These are phyloP conservation scores for Malthinus flaveolus DNA, from an alignment of 2,888 invertebrate species.

Conservation along the genomic window DNA sequence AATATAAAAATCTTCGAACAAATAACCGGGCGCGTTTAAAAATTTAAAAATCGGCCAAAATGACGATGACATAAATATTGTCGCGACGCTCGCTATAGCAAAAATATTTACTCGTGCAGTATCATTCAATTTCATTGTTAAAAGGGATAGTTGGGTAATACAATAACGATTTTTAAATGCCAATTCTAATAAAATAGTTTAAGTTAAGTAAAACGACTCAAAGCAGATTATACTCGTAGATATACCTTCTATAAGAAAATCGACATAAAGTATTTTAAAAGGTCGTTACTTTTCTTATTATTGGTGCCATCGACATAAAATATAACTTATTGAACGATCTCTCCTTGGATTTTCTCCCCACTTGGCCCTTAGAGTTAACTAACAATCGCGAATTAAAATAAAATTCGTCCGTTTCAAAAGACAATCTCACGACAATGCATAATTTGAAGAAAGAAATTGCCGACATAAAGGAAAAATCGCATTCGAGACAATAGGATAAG, in stretches of 20 bases:
- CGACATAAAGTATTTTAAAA: constrained; percentile 14
- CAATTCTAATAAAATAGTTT: constrained; percentile 9
- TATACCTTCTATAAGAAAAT: constrained; percentile 1
- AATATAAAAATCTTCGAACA: constrained; percentile 3
- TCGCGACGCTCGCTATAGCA: constrained; percentile 3
- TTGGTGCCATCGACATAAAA: constrained; percentile 13
- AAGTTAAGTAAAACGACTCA: constrained; percentile 9
- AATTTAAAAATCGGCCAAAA: constrained; percentile 2
- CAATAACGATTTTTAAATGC: constrained; percentile 9
- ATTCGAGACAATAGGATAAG: constrained; percentile 29
- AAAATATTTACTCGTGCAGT: constrained; percentile 1
- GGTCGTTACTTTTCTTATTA: constrained; percentile 14
- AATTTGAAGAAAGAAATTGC: constrained; percentile 22
- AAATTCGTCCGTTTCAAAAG: neutral
- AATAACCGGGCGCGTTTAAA: neutral
- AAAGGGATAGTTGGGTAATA: neutral
- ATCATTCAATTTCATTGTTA: constrained; percentile 9
- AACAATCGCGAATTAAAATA: neutral
- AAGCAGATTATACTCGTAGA: constrained; percentile 7
- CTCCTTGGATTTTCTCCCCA: neutral
- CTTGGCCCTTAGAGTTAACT: too few relatives aligned
- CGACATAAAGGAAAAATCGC: constrained; percentile 23
- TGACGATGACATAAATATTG: neutral
- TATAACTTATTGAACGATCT: constrained; percentile 12
- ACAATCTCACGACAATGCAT: constrained; percentile 10